Conservation (phyloP, 2,888 invertebrate species). For the Argyra leucocephala region DNA sequence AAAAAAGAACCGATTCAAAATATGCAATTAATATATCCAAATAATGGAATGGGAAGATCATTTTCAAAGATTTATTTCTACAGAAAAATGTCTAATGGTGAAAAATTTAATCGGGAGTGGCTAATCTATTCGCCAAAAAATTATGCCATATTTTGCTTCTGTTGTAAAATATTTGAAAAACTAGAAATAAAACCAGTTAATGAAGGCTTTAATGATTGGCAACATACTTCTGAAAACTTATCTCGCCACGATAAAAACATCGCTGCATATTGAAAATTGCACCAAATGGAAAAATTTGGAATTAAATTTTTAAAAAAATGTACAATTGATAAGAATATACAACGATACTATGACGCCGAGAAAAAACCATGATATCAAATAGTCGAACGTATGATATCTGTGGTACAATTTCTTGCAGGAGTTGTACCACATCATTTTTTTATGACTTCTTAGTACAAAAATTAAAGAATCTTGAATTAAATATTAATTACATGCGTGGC, state of each 20-base stretch:
- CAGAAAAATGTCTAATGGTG: slow-evolving; percentile 8
- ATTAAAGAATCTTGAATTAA: slow-evolving; percentile 9
- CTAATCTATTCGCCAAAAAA: slow-evolving; percentile 9
- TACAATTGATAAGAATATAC: not conserved
- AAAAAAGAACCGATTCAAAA: slow-evolving; percentile 9
- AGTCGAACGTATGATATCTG: slow-evolving; percentile 8
- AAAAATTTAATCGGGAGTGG: slow-evolving; percentile 11
- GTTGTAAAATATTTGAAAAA: slow-evolving; percentile 7
- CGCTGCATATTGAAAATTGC: slow-evolving; percentile 5
- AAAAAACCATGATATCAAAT: not conserved
- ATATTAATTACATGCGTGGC: slow-evolving; percentile 1
- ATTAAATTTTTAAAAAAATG: slow-evolving; percentile 8
- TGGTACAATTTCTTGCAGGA: slow-evolving; percentile 10
- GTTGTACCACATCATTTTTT: not conserved
- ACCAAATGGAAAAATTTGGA: slow-evolving; percentile 8
- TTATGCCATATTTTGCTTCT: slow-evolving; percentile 7
- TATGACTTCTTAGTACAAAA: slow-evolving; percentile 8
- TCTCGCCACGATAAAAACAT: slow-evolving; percentile 7
- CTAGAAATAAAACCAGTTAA: slow-evolving; percentile 4
- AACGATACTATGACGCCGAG: too few relatives aligned
- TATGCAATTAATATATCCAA: slow-evolving; percentile 4
- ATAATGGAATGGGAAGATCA: slow-evolving; percentile 4
- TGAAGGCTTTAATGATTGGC: slow-evolving; percentile 11
- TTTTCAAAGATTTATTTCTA: slow-evolving; percentile 8
- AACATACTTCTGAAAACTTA: not conserved